A percentile compares a stretch with the other conserved stretches of the same genome.
phyloP scores from a whole-genome alignment of 2,888 invertebrate species.

The Rhabditoides inermis region DNA sequence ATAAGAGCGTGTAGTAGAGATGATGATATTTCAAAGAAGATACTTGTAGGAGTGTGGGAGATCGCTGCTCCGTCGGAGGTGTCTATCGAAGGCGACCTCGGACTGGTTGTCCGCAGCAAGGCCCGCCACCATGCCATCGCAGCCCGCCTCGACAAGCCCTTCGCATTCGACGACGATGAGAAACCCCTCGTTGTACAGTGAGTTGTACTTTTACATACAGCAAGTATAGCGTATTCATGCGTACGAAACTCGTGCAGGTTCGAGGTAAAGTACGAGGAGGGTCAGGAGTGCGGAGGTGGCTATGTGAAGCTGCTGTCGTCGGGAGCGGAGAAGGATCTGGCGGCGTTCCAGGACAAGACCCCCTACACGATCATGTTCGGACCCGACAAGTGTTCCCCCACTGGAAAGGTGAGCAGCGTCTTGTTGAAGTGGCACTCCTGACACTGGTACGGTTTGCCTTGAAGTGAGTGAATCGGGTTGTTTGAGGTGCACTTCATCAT shows the following conservation, averaged over 20 bases:
- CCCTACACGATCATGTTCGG: conserved; percentile 99
- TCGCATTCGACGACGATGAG: conserved; percentile 70
- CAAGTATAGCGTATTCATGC: not conserved
- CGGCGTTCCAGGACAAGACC: conserved; percentile 69
- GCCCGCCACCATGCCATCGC: conserved; percentile 93
- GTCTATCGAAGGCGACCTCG: conserved; percentile 73
- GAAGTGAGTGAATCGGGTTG: too few species aligned
- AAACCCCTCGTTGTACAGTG: conserved; percentile 79
- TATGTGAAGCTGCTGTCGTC: conserved; percentile 84
- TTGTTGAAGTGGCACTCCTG: too few species aligned
- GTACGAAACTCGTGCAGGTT: conserved; percentile 55
- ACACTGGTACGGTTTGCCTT: too few species aligned
- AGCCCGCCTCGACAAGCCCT: conserved; percentile 68
- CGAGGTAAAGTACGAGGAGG: conserved; percentile 72
- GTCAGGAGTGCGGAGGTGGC: conserved; percentile 96
- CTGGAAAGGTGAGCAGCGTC: too few species aligned
- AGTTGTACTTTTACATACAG: conserved; percentile 55
- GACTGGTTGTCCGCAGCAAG: conserved; percentile 78
- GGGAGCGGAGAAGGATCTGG: conserved; percentile 58
- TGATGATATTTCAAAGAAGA: not conserved
- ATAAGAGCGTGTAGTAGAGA: not conserved
- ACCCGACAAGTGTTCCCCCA: conserved; percentile 95
- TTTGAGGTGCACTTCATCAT: conserved; percentile 88
- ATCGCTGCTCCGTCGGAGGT: conserved; percentile 71
- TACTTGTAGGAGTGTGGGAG: conserved; percentile 60